phyloP scores from a whole-genome alignment of 2,113 vertebrate species.

The Falcunculus frontatus region DNA sequence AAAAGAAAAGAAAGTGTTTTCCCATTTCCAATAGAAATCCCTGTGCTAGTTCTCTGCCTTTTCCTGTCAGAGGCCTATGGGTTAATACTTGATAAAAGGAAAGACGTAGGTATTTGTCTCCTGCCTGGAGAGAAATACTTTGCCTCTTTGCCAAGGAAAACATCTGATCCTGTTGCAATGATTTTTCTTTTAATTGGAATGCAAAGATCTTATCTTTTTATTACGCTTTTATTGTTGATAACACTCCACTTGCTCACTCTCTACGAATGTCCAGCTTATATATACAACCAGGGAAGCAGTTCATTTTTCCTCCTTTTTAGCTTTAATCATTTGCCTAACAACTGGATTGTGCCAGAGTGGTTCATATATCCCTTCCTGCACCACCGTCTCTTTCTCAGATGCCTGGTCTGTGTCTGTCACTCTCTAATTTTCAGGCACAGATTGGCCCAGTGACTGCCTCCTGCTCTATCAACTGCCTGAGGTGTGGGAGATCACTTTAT shows the following conservation, averaged over 20 bases:
- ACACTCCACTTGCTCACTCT: background rate
- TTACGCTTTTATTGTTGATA: constrained; percentile 54
- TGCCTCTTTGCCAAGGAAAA: constrained; percentile 44
- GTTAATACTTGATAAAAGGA: constrained; percentile 29
- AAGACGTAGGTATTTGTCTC: constrained; percentile 38
- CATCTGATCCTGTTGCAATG: constrained; percentile 34
- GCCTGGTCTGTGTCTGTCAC: background rate
- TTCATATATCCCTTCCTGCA: background rate
- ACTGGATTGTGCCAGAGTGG: constrained; percentile 18
- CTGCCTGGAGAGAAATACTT: constrained; percentile 14
- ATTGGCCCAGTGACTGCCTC: background rate
- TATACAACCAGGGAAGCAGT: background rate
- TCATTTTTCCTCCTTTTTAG: constrained; percentile 24
- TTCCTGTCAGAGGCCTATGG: background rate
- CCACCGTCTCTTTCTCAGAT: background rate
- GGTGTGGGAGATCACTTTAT: constrained; percentile 34
- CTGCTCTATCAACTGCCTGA: constrained; percentile 27
- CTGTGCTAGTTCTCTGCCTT: background rate
- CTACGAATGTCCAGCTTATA: constrained; percentile 25
- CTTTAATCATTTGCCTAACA: constrained; percentile 56
- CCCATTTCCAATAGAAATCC: background rate
- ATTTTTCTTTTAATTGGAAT: constrained; percentile 64
- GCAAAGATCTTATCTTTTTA: constrained; percentile 67
- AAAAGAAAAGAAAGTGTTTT: background rate
- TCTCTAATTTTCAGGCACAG: constrained; percentile 14